Conservation (phyloP, 2,113 vertebrate species). For the Dasypus novemcinctus region DNA sequence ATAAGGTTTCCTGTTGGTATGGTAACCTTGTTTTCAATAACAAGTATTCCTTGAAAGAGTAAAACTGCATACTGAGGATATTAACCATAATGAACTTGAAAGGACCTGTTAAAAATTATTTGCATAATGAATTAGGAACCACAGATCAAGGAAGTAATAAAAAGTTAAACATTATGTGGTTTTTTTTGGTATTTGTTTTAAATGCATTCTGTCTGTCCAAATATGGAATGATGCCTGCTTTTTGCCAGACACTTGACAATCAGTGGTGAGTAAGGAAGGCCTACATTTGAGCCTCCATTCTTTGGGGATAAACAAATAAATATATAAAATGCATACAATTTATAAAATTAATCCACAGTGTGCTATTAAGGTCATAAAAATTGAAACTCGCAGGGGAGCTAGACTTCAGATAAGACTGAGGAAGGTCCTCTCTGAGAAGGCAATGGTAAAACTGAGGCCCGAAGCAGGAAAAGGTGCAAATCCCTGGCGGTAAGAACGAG, state of each 20-base stretch:
- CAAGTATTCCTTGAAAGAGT: constrained; percentile 10
- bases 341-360: background rate
- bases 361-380: background rate
- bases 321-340: background rate
- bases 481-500: background rate
- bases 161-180: background rate
- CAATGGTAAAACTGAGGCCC: background rate
- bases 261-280: background rate
- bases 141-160: constrained; percentile 11
- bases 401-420: background rate
- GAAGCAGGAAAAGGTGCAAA: background rate
- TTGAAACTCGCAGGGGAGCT: background rate
- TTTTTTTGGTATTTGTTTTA: constrained; percentile 26
- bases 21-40: background rate
- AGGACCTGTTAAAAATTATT: constrained; percentile 49
- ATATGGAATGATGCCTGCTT: background rate
- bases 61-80: constrained; percentile 2
- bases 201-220: background rate
- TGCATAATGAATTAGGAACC: constrained; percentile 27
- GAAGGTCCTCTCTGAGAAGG: background rate
- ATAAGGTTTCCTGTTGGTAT: background rate
- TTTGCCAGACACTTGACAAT: background rate
- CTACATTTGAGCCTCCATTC: background rate
- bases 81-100: constrained; percentile 21
- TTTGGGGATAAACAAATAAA: background rate